phyloP scores from a whole-genome alignment of 2,797 vertebrate species.

The Argentina silus region DNA sequence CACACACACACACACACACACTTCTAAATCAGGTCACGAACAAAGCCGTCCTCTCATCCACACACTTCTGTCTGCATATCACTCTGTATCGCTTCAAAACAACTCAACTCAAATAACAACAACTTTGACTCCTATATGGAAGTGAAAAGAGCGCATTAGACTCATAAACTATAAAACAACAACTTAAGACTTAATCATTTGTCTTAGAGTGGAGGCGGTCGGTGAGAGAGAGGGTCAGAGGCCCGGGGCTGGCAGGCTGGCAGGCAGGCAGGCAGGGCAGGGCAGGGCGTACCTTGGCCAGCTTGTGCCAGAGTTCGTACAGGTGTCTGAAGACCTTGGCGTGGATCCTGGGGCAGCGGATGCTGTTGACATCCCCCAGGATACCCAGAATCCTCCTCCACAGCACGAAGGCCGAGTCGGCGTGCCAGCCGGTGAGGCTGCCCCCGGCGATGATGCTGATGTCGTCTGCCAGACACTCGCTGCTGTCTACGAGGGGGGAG shows the following conservation, averaged over 20 bases:
- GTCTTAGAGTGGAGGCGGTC: too few relatives aligned
- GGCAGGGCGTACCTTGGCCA: conserved; percentile 86
- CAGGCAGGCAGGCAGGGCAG: neutral
- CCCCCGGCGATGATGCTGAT: conserved; percentile 97
- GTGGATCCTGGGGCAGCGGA: conserved; percentile 92
- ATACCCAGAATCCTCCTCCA: conserved; percentile 97
- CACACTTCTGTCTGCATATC: too few relatives aligned
- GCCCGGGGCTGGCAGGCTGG: too few relatives aligned
- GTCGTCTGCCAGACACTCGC: conserved; percentile 92
- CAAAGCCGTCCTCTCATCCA: too few relatives aligned
- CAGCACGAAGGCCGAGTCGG: conserved; percentile 94
- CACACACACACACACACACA: neutral
- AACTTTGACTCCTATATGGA: too few relatives aligned
- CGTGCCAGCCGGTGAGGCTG: conserved; percentile 92
- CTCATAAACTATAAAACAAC: too few relatives aligned
- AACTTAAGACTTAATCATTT: too few relatives aligned
- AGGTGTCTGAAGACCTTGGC: conserved; percentile 92
- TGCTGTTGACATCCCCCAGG: conserved; percentile 94
- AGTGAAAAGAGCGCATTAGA: too few relatives aligned
- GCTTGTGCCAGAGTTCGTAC: conserved; percentile 95
- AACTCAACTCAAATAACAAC: too few relatives aligned
- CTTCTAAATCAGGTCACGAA: too few relatives aligned
- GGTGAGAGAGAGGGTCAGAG: too few relatives aligned
- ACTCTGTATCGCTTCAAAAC: too few relatives aligned
- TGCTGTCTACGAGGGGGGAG: conserved; percentile 83